These are phyloP conservation scores for Schrankia costaestrigalis DNA, from an alignment of 2,888 invertebrate species.

Conservation along the genomic window DNA sequence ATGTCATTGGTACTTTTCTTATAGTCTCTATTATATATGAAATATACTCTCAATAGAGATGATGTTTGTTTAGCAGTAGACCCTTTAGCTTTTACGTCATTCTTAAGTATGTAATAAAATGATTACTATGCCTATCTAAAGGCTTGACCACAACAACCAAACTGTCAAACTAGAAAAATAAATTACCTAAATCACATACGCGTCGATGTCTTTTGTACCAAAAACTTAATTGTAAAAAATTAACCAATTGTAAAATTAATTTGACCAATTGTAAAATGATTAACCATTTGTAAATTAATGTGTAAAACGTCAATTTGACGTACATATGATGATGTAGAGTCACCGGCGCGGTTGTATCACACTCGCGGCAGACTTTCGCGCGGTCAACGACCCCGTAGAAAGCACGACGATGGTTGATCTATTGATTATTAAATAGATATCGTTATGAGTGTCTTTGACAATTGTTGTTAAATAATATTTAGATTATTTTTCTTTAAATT, in stretches of 20 bases:
- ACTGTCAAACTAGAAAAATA: too few species aligned
- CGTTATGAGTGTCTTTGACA: conserved; percentile 11
- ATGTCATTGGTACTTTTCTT: too few species aligned
- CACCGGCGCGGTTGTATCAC: conserved; percentile 29
- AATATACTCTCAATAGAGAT: too few species aligned
- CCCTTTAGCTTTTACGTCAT: too few species aligned
- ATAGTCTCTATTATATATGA: too few species aligned
- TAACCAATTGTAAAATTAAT: too few species aligned
- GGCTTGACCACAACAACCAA: too few species aligned
- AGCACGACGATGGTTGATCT: conserved; percentile 34
- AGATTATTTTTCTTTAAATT: too few species aligned
- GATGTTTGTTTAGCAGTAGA: too few species aligned
- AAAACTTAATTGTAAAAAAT: too few species aligned
- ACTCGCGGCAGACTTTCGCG: conserved; percentile 40
- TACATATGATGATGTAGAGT: conserved; percentile 19
- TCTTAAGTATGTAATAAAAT: too few species aligned
- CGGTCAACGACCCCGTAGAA: conserved; percentile 53
- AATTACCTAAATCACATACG: neutral
- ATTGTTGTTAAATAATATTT: conserved; percentile 15
- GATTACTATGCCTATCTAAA: too few species aligned
- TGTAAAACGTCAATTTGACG: conserved; percentile 11
- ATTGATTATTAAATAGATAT: conserved; percentile 29
- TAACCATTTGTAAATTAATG: conserved; percentile 1
- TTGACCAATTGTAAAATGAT: neutral
- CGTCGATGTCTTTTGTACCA: conserved; percentile 25